Conservation (phyloP, 2,113 vertebrate species). For the Myiozetetes cayanensis region DNA sequence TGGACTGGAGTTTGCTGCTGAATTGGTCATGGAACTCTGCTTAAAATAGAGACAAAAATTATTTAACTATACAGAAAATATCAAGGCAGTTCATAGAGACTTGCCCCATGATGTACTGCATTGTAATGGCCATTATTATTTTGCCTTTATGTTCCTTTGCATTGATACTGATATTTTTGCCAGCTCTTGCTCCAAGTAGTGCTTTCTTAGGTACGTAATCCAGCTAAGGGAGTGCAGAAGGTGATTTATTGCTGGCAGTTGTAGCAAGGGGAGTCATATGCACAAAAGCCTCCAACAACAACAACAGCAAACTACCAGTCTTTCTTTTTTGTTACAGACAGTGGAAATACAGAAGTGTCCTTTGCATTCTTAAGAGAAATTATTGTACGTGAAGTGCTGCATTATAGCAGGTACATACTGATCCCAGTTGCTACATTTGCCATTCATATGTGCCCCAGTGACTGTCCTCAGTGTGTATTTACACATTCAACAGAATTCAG, state of each 20-base stretch:
- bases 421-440: not conserved
- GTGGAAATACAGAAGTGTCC: not conserved
- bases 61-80: not conserved
- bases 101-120: not conserved
- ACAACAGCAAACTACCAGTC: not conserved
- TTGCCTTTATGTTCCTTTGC: not conserved
- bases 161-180: not conserved
- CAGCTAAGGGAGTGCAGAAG: not conserved
- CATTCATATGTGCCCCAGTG: not conserved
- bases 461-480: not conserved
- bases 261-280: not conserved
- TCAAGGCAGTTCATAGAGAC: not conserved
- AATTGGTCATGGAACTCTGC: not conserved
- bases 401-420: not conserved
- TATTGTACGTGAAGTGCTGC: not conserved
- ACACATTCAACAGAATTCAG: not conserved
- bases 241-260: not conserved
- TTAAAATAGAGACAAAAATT: not conserved
- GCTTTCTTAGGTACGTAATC: not conserved
- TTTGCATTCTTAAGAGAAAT: not conserved
- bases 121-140: not conserved
- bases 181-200: not conserved
- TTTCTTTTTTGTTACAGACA: not conserved
- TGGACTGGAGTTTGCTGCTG: not conserved
- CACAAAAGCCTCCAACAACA: not conserved